Conservation (phyloP, 2,888 invertebrate species). For the Drosophila vallismaia region DNA sequence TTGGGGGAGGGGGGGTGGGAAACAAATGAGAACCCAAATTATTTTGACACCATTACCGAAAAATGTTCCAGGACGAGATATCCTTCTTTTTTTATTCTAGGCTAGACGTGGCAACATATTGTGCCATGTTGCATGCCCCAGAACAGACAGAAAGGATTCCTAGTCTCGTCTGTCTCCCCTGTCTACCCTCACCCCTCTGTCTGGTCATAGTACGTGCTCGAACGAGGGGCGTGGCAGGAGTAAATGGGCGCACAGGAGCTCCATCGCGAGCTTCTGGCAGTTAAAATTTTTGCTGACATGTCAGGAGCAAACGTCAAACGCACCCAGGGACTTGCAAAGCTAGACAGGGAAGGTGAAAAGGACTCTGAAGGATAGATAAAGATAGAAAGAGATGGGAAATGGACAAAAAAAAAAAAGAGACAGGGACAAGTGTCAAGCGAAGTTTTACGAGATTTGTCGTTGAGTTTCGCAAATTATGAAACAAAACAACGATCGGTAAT, state of each 20-base stretch:
- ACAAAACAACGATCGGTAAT: slow-evolving; percentile 11
- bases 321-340: slow-evolving; percentile 49
- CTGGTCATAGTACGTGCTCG: slow-evolving; percentile 24
- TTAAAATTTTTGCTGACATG: slow-evolving; percentile 77
- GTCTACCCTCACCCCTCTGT: slow-evolving; percentile 14
- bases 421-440: slow-evolving; percentile 38
- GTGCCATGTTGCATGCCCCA: slow-evolving; percentile 68
- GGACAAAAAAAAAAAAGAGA: not conserved
- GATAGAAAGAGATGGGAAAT: not conserved
- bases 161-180: slow-evolving; percentile 16
- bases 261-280: slow-evolving; percentile 66
- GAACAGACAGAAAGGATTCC: slow-evolving; percentile 7
- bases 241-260: slow-evolving; percentile 55
- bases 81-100: slow-evolving; percentile 11
- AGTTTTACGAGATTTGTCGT: slow-evolving; percentile 41
- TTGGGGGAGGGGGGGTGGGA: slow-evolving; percentile 14
- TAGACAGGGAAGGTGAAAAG: not conserved
- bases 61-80: slow-evolving; percentile 2
- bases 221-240: not conserved
- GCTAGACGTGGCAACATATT: slow-evolving; percentile 74
- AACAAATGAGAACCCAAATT: slow-evolving; percentile 75
- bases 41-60: slow-evolving; percentile 78
- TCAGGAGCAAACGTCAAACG: slow-evolving; percentile 74
- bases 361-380: not conserved
- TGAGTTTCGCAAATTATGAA: slow-evolving; percentile 21